Evolutionary conservation across 2,113 vertebrate genomes (phyloP).

Genomic region (Naja naja): DNA sequence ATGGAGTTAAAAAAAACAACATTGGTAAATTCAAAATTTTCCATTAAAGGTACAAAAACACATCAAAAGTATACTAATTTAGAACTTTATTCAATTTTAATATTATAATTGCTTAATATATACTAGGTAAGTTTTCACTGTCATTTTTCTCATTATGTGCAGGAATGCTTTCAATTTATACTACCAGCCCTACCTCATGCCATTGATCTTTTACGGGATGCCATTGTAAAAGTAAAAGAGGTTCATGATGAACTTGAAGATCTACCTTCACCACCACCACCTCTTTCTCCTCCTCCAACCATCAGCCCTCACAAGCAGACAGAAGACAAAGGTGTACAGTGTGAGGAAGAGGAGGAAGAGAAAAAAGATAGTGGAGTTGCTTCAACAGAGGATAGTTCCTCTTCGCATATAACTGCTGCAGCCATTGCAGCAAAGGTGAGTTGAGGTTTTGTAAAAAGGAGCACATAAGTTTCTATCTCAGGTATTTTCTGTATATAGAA

Average conservation of each 20-base stretch:
- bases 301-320: slow-evolving; percentile 92
- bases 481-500: slow-evolving; percentile 38
- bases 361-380: slow-evolving; percentile 97
- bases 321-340: slow-evolving; percentile 97
- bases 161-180: slow-evolving; percentile 99
- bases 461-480: slow-evolving; percentile 40
- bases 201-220: slow-evolving; percentile 95
- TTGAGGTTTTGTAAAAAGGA: slow-evolving; percentile 7
- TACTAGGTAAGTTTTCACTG: slow-evolving; percentile 41
- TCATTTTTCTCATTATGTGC: slow-evolving; percentile 54
- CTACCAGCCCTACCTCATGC: slow-evolving; percentile 98
- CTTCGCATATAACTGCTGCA: slow-evolving; percentile 96
- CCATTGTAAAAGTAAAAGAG: slow-evolving; percentile 91
- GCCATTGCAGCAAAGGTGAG: slow-evolving; percentile 97
- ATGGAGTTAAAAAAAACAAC: neutral
- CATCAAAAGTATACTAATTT: slow-evolving; percentile 2
- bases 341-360: slow-evolving; percentile 96
- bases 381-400: slow-evolving; percentile 93
- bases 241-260: slow-evolving; percentile 95
- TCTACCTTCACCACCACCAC: slow-evolving; percentile 92
- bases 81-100: slow-evolving; percentile 14
- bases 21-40: slow-evolving; percentile 6
- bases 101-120: slow-evolving; percentile 3
- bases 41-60: slow-evolving; percentile 15
- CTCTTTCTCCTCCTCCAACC: slow-evolving; percentile 87